Base-by-base conservation (phyloP, 2,113 vertebrate species). In the Amphilophus citrinellus region DNA sequence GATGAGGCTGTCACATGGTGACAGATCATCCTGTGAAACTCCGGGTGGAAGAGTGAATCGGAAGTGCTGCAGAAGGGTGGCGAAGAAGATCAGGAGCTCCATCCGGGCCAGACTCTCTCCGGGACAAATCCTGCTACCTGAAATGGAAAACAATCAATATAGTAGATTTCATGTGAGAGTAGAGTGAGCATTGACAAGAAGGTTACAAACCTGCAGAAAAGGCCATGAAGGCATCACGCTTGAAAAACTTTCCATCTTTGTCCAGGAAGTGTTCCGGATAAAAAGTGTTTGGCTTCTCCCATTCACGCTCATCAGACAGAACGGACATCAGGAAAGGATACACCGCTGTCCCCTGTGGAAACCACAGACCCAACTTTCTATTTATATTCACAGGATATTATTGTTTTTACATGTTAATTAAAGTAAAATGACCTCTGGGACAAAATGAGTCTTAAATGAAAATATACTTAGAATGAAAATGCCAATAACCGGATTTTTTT, bases 31-130 rank as follows among this genome's bases (percentile, higher is more conserved):
- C 6, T 30, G 66, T 37, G 94, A 91, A 32, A 96, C 84, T 13
- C 96, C 96, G 32, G 94, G 89, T 2, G 95, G 91, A 22, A 87
- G 83, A 4, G 83, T 62, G 88, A 97, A 97, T 8, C 24, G 91
- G 61, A 97, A 97, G n/a, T 30, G 88, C 76, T 96, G 96, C 84
- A 97, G 84, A 3, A 97, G 95, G 1, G 65, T 68, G 78, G 94
- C 91, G 87, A 96, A 96, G 91, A 97, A 96, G 58, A 97, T 35
- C 86, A 97, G 97, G 77, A 97, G 79, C 85, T 97, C 96, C 95
- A 90, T 96, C 84, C 90, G 95, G 80, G 96, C 96, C 84, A 97
- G 95, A 22, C 87, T 88, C 76, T 97, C 95, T 6, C 96, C 95
- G 0, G 88, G 84, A 17, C 96, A 97, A 22, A 78, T 61, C 24